These are phyloP conservation scores for Parascotia fuliginaria DNA, from an alignment of 2,888 invertebrate genomes.

Conservation along the genomic window DNA sequence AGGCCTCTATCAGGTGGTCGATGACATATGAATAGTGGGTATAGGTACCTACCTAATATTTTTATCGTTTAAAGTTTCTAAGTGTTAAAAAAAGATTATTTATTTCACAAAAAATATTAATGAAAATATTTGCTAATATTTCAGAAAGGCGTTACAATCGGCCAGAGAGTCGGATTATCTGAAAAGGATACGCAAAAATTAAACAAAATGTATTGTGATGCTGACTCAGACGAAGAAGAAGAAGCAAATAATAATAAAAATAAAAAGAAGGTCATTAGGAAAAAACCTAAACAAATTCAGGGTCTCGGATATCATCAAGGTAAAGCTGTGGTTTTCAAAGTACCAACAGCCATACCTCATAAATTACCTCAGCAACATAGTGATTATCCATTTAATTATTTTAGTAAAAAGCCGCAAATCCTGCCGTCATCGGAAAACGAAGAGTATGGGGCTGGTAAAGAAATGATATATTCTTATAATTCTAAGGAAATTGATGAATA, in stretches of 20 bases:
- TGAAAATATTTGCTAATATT: constrained; percentile 25
- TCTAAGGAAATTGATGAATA: constrained; percentile 28
- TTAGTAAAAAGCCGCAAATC: constrained; percentile 75
- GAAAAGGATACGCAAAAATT: constrained; percentile 85
- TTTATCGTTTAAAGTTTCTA: too few relatives aligned
- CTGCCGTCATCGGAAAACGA: constrained; percentile 63
- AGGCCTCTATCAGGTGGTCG: too few relatives aligned
- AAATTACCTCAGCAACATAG: constrained; percentile 62
- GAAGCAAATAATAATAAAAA: constrained; percentile 51
- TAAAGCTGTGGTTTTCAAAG: constrained; percentile 79
- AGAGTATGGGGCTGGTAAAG: constrained; percentile 62
- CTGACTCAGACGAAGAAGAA: constrained; percentile 58
- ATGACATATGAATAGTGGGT: too few relatives aligned
- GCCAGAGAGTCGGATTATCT: constrained; percentile 85
- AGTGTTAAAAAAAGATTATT: too few relatives aligned
- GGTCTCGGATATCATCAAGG: constrained; percentile 82
- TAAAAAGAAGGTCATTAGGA: constrained; percentile 63
- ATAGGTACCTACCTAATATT: too few relatives aligned
- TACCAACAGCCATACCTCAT: constrained; percentile 68
- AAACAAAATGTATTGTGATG: constrained; percentile 85
- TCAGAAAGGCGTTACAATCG: constrained; percentile 79
- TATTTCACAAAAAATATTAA: not conserved
- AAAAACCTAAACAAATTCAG: constrained; percentile 76
- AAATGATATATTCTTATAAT: constrained; percentile 52
- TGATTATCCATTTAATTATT: constrained; percentile 75